These are phyloP conservation scores for Hassar affinis DNA, from an alignment of 2,113 vertebrate genomes.

Conservation along the genomic window DNA sequence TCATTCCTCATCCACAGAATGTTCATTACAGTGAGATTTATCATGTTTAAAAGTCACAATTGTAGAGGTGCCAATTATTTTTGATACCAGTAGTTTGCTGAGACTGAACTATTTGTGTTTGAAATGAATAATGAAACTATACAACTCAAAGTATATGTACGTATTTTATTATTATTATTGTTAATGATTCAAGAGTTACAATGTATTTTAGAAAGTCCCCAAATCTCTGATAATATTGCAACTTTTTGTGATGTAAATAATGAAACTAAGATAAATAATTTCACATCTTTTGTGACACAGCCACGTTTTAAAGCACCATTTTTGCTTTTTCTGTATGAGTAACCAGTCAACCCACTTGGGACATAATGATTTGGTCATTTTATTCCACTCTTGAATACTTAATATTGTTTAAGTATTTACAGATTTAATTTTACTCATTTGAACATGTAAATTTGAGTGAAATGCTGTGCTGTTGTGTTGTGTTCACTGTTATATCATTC, in stretches of 20 bases:
- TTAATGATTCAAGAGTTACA: background rate
- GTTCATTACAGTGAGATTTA: too few relatives aligned
- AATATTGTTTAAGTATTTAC: background rate
- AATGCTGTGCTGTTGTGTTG: background rate
- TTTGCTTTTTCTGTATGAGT: background rate
- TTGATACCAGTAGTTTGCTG: background rate
- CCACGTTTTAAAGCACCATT: background rate
- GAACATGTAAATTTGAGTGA: background rate
- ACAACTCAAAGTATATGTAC: background rate
- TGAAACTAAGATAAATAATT: background rate
- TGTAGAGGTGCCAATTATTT: too few relatives aligned
- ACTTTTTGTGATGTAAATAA: background rate
- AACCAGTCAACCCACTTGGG: background rate
- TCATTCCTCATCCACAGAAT: too few relatives aligned
- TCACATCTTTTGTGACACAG: background rate
- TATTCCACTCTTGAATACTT: background rate
- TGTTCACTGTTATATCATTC: background rate
- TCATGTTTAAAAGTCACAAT: too few relatives aligned
- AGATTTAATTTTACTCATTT: background rate
- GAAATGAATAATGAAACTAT: background rate
- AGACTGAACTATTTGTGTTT: background rate
- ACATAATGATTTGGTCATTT: background rate
- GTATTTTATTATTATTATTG: background rate
- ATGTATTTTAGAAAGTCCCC: background rate
- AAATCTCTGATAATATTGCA: background rate